Base-by-base conservation (phyloP, 2,113 vertebrate genomes). In the Crypturellus undulatus region DNA sequence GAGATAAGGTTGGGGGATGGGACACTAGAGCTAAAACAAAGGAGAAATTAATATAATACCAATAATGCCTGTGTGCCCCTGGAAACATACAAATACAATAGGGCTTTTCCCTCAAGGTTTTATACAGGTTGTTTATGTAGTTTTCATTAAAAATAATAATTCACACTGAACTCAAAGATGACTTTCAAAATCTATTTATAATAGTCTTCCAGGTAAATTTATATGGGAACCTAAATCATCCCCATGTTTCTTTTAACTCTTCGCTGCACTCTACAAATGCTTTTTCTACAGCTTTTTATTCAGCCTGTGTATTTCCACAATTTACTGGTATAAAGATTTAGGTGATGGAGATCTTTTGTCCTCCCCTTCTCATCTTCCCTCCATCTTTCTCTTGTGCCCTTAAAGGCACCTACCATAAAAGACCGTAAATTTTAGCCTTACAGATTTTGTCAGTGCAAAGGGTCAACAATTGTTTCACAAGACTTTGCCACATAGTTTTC, bases 1-100 rank as follows among this genome's bases (percentile, higher is more conserved):
- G 34, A 97, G 80, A 96, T 69, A 94, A 83, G 88, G 76, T 64
- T 67, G 90, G 92, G 85, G 93, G 90, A 87, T 95, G 92, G 77
- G 52, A 65, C 38, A 79, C 34, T 51, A 88, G 28, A 84, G 49
- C 81, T 62, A 87, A 90, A 91, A 93, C 84, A 96, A 96, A 95
- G 87, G 88, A 81, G 62, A 87, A 82, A 79, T 84, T 87, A 93
- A 88, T 32, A 52, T 13, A 69, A 10, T 36, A 89, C 78, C 62
- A 91, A 80, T 68, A 81, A 90, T 34, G 62, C 59, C 70, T 76
- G 17, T 11, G 9, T 52, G 78, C 8, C 38, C 63, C 87, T 78
- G 77, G 72, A 78, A 84, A 95, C 64, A 28, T 65, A 43, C 36
- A 62, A 80, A 58, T 78, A 85, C 58, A 68, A 91, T 16, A 78